These are phyloP conservation scores for Sebastes minor DNA, from an alignment of 2,797 vertebrate species.

Conservation along the genomic window DNA sequence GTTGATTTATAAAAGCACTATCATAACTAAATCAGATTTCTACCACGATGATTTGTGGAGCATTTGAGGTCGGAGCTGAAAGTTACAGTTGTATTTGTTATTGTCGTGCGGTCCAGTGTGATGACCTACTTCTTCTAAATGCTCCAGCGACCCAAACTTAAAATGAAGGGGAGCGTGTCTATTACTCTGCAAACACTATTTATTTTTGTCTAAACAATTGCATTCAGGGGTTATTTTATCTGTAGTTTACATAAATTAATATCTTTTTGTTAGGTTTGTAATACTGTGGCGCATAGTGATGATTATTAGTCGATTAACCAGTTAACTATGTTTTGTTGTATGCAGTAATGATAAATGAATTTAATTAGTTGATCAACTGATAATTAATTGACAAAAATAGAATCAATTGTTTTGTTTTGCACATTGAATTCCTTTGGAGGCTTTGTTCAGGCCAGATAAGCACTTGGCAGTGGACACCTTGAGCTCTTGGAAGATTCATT, in stretches of 20 bases:
- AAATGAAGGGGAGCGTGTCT: background rate
- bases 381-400: background rate
- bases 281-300: background rate
- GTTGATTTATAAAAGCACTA: background rate
- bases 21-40: background rate
- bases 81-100: background rate
- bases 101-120: background rate
- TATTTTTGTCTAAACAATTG: background rate
- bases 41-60: background rate
- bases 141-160: background rate
- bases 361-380: background rate
- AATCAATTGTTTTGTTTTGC: background rate
- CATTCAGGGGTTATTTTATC: background rate
- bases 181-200: background rate
- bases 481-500: background rate
- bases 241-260: background rate
- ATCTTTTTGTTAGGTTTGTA: background rate
- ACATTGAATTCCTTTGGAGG: background rate
- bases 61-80: background rate
- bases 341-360: background rate
- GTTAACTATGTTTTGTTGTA: background rate
- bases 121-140: background rate
- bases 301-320: background rate
- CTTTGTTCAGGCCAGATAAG: background rate
- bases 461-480: background rate